Conservation (phyloP, 2,113 vertebrate species). For the Dolichallabes microphthalmus region DNA sequence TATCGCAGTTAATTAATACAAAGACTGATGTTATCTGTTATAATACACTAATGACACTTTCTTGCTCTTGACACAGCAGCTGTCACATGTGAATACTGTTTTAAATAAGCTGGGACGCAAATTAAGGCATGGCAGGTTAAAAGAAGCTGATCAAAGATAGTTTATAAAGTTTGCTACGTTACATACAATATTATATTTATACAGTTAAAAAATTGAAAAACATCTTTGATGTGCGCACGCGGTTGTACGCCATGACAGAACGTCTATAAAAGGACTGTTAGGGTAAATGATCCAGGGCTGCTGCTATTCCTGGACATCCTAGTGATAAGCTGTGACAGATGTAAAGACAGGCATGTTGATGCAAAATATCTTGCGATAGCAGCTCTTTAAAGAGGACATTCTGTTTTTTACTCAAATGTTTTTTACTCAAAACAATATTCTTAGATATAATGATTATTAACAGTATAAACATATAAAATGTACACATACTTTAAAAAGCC, state of each 20-base stretch:
- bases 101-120: neutral
- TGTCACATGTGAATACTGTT: neutral
- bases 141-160: too few relatives aligned
- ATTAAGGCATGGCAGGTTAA: too few relatives aligned
- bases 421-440: neutral
- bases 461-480: neutral
- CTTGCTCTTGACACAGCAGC: neutral
- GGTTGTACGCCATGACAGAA: constrained; percentile 59
- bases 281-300: constrained; percentile 63
- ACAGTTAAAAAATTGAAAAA: neutral
- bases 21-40: neutral
- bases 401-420: too few relatives aligned
- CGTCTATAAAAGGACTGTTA: constrained; percentile 91
- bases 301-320: constrained; percentile 86
- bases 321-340: constrained; percentile 92
- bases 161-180: neutral
- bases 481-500: neutral
- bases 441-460: neutral
- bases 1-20: neutral
- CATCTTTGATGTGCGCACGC: constrained; percentile 45
- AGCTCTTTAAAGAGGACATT: constrained; percentile 50
- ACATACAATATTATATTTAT: neutral
- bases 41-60: neutral
- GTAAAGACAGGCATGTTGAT: constrained; percentile 78
- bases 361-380: constrained; percentile 58